Evolutionary conservation across 2,113 vertebrate genomes (phyloP).

Genomic region (Macroglossus sobrinus): DNA sequence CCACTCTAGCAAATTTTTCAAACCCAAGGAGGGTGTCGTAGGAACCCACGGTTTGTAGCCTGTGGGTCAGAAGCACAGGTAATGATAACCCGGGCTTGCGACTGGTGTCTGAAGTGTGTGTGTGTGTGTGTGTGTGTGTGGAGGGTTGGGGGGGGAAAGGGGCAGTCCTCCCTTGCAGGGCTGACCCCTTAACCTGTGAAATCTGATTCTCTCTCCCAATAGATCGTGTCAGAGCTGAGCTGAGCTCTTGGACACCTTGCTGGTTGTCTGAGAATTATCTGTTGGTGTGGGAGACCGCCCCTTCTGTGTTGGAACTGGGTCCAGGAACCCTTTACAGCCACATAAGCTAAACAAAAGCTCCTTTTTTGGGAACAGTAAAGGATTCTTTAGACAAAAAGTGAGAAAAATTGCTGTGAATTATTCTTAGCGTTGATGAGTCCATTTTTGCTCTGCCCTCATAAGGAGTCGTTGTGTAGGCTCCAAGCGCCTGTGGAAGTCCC

Average conservation of each 20-base stretch:
- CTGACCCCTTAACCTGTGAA: background rate
- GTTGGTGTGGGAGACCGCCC: background rate
- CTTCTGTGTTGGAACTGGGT: background rate
- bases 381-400: background rate
- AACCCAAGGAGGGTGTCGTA: background rate
- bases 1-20: too few species aligned
- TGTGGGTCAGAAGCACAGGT: background rate
- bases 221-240: too few species aligned
- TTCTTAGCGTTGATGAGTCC: background rate
- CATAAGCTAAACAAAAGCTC: background rate
- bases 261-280: background rate
- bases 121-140: background rate
- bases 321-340: background rate
- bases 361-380: background rate
- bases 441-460: background rate
- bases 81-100: background rate
- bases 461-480: background rate
- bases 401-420: background rate
- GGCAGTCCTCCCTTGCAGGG: background rate
- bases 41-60: background rate
- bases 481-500: background rate
- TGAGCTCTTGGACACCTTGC: background rate
- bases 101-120: background rate
- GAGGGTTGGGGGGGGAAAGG: too few species aligned
- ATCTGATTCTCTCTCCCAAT: background rate